phyloP scores from a whole-genome alignment of 30 jellyfish, hydroid and myxozoan genomes.

The Aurelia coerulea region DNA sequence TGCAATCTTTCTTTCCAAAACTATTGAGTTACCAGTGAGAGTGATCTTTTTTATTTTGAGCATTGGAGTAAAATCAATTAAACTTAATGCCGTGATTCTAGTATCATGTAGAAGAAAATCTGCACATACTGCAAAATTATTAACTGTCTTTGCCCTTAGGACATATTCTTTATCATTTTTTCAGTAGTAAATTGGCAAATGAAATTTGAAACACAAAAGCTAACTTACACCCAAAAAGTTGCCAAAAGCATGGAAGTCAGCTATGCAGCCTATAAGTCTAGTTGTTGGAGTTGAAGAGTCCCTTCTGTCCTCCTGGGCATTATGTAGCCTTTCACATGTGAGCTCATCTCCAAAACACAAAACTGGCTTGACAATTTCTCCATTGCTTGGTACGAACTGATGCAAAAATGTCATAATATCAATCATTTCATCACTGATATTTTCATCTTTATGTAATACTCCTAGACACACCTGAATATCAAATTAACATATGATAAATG shows the following conservation, averaged over 20 bases:
- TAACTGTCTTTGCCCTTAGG: too few relatives aligned
- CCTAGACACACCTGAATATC: conserved; percentile 38
- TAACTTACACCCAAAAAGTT: not conserved
- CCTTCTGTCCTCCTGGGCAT: conserved; percentile 54
- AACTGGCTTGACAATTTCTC: conserved; percentile 33
- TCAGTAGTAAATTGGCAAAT: too few relatives aligned
- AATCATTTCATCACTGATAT: conserved; percentile 35
- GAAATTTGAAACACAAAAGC: too few relatives aligned
- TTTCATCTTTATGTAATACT: conserved; percentile 37
- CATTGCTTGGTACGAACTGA: conserved; percentile 14
- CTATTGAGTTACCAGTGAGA: not conserved
- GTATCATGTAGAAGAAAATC: too few relatives aligned
- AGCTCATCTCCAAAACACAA: conserved; percentile 46
- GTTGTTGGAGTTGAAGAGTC: not conserved
- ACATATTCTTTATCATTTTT: too few relatives aligned
- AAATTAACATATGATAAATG: conserved; percentile 9
- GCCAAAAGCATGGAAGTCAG: not conserved
- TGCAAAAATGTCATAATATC: conserved; percentile 41
- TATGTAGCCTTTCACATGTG: conserved; percentile 22
- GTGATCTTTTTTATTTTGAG: conserved; percentile 23
- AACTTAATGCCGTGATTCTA: too few relatives aligned
- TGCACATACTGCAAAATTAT: conserved; percentile 9
- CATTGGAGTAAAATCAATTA: not conserved
- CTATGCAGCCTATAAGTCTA: not conserved
- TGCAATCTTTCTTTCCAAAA: too few relatives aligned